Evolutionary conservation across 2,888 invertebrate species (phyloP), one percentile per base, ranked within the genome.

Genomic region (Lagria hirta): DNA sequence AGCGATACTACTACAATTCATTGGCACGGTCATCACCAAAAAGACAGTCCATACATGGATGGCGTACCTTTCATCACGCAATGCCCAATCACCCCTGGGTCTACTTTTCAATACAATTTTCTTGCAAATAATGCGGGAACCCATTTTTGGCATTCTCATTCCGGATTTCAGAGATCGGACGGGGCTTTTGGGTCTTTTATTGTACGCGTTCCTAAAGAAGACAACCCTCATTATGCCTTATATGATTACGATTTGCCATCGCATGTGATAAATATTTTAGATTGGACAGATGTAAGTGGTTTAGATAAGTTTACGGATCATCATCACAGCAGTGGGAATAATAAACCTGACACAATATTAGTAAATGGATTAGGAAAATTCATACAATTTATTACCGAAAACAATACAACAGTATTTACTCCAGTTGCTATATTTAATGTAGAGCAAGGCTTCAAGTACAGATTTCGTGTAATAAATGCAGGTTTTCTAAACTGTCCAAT

Each of bases 11-110:
- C 91, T 0, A 84, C 87, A 0, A 82, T 95, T 11, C 95, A 95
- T 64, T 95, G 93, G 93, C 95, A 95, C 62, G 94, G 95, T 0
- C 81, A 88, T 61, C 90, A 90, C 62, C 88, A 90, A 69, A 72
- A 73, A 34, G 79, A 79, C 1, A 83, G 83, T 0, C 90, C 90
- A 0, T 91, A 86, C 64, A 91, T 91, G 90, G 92, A 93, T 54
- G 92, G 92, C 0, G 90, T 90, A 1, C 90, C 92, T 0, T 84
- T 82, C 49, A 80, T 92, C 4, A 88, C 90, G 0, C 92, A 92
- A 69, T 91, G 91, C 53, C 89, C 91, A 0, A 87, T 92, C 35
- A 72, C 75, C 3, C 86, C 90, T 0, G 84, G 84, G 47, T 77
- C 81, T 1, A 83, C 81, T 0, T 90, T 88, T 65, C 79, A 85